Evolutionary conservation across 2,113 vertebrate species (phyloP), one percentile per base, ranked within the genome.

Genomic region (Brienomyrus longianalis): DNA sequence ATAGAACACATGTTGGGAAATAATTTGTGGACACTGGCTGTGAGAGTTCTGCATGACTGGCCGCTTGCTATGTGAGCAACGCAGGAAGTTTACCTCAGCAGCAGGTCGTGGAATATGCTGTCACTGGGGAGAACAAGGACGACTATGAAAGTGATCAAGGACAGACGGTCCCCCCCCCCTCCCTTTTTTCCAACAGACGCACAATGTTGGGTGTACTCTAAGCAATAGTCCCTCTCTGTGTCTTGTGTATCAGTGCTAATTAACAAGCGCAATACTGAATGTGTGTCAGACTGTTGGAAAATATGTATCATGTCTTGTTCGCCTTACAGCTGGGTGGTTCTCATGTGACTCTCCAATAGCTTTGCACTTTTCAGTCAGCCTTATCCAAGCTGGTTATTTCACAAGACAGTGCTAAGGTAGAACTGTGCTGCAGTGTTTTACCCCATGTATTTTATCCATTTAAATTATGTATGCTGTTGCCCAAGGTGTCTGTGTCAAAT

Each of bases 1-100:
- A 23, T 39, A 70, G 87, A 85, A 83, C 31, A 86, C 54, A 80
- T 50, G 66, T 89, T 52, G 52, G 6, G 80, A 70, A 51, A 50
- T 88, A 85, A 50, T 74, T 89, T 52, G n/a, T 39, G 48, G 59
- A 89, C 48, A 27, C 83, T 48, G 83, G 80, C 87, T 62, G 74
- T 47, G 54, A 39, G 52, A 54, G 51, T 85, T 66, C 77, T 85
- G 83, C 88, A 10, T 89, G 83, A 77, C 80, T 89, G 83, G 35
- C 47, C 35, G 48, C 47, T 90, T 9, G 88, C 54, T 74, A 74
- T 66, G 54, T 48, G 48, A 62, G 35, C 59, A 89, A 89, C 47
- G 80, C 74, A 47, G 54, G 90, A 83, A 88, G 86, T 88, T 77
- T 70, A 5, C 21, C 88, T 50, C 48, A 13, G 66, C 66, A 39